Conservation (phyloP, 2,113 vertebrate species). For the Dinomys branickii region DNA sequence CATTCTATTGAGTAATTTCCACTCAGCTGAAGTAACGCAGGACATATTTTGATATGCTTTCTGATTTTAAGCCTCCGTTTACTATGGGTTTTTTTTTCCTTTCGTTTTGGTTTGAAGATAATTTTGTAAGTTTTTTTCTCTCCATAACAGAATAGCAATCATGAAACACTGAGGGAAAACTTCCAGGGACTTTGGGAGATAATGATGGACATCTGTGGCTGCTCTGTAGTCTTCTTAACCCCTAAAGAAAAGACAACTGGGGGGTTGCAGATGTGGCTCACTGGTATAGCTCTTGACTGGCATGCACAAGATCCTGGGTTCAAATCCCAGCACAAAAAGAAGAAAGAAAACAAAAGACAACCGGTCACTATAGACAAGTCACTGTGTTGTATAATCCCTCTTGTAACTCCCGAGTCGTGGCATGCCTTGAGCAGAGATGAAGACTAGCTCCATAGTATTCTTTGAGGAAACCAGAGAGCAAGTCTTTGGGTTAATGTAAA, state of each 20-base stretch:
- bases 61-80: slow-evolving; percentile 39
- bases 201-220: not conserved
- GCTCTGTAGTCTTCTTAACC: not conserved
- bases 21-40: not conserved
- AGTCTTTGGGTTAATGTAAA: not conserved
- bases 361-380: not conserved
- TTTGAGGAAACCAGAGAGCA: not conserved
- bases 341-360: not conserved
- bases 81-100: not conserved
- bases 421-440: not conserved
- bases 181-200: not conserved
- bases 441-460: rapidly evolving
- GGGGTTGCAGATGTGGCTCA: no score
- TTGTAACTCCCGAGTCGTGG: not conserved
- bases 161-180: slow-evolving; percentile 21
- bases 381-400: not conserved
- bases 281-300: no score
- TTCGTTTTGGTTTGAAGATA: slow-evolving; percentile 47
- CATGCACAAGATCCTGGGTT: no score
- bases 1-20: not conserved
- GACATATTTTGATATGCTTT: slow-evolving; percentile 3
- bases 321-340: no score
- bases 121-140: not conserved
- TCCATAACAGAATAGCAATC: slow-evolving; percentile 28
- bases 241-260: not conserved